Evolutionary conservation across 2,113 vertebrate species (phyloP), one percentile per base, ranked within the genome.

Genomic region (Elgaria multicarinata): DNA sequence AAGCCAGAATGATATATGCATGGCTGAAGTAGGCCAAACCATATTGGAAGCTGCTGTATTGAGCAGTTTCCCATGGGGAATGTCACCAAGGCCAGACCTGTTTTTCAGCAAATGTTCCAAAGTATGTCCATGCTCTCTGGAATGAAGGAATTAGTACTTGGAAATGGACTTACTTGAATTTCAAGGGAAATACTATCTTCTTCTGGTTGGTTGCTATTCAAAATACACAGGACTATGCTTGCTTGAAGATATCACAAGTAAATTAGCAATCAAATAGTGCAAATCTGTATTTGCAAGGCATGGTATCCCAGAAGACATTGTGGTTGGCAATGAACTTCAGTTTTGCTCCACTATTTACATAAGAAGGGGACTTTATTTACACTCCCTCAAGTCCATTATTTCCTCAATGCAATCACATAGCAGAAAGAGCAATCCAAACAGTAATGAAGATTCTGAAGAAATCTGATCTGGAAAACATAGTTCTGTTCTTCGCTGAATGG

Each of bases 291-390:
- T 78, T 77, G 16, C 74, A 67, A 85, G 44, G 46, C 44, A 85
- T 85, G 83, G 44, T n/a, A n/a, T 53, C 13, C 44, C 83, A 72
- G 10, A 44, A 87, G 75, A 79, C 24, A 46, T 78, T 66, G 9
- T n/a, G 18, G 16, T 6, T n/a, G 75, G 79, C 12, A 67, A 79
- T 13, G 33, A 20, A 44, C 86, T 50, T 78, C 55, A n/a, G 33
- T 79, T 66, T 87, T 46, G 6, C 28, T 79, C 42, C 20, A 46
- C n/a, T 87, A 64, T 87, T 87, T 87, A 75, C 58, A 87, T 66
- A 87, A 58, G 28, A 67, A n/a, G 16, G 31, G 64, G 42, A 31
- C 42, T 71, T 69, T n/a, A 58, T 50, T 84, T 42, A 69, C 8
- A 42, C 31, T 64, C 62, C 39, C 42, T 46, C 39, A 66, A 9